Evolutionary conservation across 2,797 vertebrate genomes (phyloP), one percentile per base, ranked within the genome.

Genomic region (Sardinella longiceps): DNA sequence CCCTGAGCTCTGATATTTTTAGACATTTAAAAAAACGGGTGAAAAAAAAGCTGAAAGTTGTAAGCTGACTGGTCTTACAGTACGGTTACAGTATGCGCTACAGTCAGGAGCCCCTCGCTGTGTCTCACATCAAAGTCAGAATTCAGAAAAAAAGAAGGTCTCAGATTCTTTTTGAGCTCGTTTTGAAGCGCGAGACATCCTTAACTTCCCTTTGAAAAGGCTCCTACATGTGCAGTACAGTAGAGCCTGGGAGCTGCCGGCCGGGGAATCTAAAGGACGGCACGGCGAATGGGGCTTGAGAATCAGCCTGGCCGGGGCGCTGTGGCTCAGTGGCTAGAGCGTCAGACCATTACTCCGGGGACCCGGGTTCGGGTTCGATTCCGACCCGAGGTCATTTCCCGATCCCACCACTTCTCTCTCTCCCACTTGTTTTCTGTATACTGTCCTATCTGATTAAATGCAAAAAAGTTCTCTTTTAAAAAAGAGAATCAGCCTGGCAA

Each of bases 91-190:
- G 66, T 37, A 70, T 7, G 30, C 48, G 15, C 12, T 50, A 14
- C 48, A 50, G 12, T 15, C 48, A 50, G 48, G 48, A 50, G 48
- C 12, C 48, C 12, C 20, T 30, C 25, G 15, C 14, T 60, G 3
- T 70, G 63, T 18, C 66, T 33, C 30, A 74, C 66, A 37, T 74
- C 66, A 74, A 74, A 74, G 66, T 39, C 66, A 74, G 66, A 74
- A 74, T 74, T 56, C 53, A 56, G 60, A 28, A 18, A 56, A 25
- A 28, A 18, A 25, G 4, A 25, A 1, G 18, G 28, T 33, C 66
- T 74, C 66, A 74, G 39, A 74, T 33, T 74, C 66, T 37, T 74
- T 66, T 33, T 15, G 14, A 66, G 5, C 14, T 74, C 3, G 66
- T 74, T 70, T 70, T 70, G 66, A 39, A 74, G 53, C 20, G 53